A percentile compares a stretch with the other conserved stretches of the same genome.
Evolutionary conservation across 1,140 invertebrate genomes (phyloP).

Genomic region (Euglossa dilemma): DNA sequence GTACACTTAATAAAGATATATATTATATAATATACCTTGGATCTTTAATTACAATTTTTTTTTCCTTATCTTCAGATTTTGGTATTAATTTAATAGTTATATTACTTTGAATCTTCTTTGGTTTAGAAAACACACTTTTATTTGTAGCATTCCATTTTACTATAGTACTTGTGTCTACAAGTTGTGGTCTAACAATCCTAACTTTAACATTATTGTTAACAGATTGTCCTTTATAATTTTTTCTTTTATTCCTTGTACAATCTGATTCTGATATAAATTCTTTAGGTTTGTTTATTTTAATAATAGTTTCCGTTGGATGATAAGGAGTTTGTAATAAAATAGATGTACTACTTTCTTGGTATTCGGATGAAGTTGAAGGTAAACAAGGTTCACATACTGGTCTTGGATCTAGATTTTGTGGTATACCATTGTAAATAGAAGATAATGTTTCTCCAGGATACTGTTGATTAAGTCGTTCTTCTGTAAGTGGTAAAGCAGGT

Average conservation of each 20-base stretch:
- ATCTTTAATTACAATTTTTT: constrained; percentile 75
- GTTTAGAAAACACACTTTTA: constrained; percentile 69
- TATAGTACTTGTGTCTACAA: constrained; percentile 73
- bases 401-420: constrained; percentile 67
- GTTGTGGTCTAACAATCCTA: constrained; percentile 68
- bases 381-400: constrained; percentile 66
- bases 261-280: constrained; percentile 13
- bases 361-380: constrained; percentile 47
- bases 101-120: constrained; percentile 71
- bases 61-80: constrained; percentile 58
- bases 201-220: constrained; percentile 59
- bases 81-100: constrained; percentile 74
- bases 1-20: neutral
- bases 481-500: constrained; percentile 71
- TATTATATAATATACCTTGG: constrained; percentile 60
- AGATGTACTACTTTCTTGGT: neutral
- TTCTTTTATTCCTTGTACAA: constrained; percentile 57
- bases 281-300: constrained; percentile 33
- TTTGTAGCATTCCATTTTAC: constrained; percentile 42
- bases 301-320: constrained; percentile 60
- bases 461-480: constrained; percentile 64
- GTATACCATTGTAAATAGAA: constrained; percentile 70
- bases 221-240: constrained; percentile 75
- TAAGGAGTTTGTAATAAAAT: constrained; percentile 61
- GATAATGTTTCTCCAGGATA: constrained; percentile 69